Base-by-base conservation (phyloP, 53 echinoderm and acorn worm species). In the Henricia sp. region DNA sequence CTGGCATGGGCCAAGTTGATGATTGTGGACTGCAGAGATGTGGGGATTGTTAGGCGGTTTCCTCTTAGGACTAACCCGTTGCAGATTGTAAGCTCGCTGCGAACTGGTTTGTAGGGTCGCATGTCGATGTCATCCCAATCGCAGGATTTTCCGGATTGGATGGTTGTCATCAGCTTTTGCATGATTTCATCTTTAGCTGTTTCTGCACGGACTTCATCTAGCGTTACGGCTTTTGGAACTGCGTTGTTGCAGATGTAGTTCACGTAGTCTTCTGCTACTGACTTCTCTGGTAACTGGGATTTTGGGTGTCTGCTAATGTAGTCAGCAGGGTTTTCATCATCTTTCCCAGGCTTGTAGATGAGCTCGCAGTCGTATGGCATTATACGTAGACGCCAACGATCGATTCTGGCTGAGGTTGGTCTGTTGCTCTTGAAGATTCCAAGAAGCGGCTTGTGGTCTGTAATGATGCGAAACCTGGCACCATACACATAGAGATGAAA, bases 401-500 rank as follows among this genome's bases (percentile, higher is more conserved):
- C 90, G 34, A 94, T 91, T 54, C 94, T 85, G n/a, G 91, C 88
- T 24, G 82, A 86, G 13, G 70, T 82, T 13, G 85, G 39, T 4
- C 68, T 65, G 53, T 74, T 60, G 24, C 59, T 85, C 21, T 87
- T 78, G 70, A 91, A 91, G 52, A 91, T 91, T 26, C 85, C 52
- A 12, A 90, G 39, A 3, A 93, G 64, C 4, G 93, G 89, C 56
- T 93, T 93, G 67, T 89, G 93, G 32, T 93, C 86, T 12, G 86
- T 89, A 23, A 76, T 51, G 23, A 93, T 77, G 40, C 83, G 67
- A 65, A 89, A 87, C 25, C 74, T 32, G 38, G 37, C 55, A 19
- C 90, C 90, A 54, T 84, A 93, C 4, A 93, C 67, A 36, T 93
- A 93, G 29, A 90, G 67, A 65, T 87, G 84, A 37, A 90, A 90